Base-by-base conservation (phyloP, 2,797 vertebrate genomes). In the Capromys pilorides region DNA sequence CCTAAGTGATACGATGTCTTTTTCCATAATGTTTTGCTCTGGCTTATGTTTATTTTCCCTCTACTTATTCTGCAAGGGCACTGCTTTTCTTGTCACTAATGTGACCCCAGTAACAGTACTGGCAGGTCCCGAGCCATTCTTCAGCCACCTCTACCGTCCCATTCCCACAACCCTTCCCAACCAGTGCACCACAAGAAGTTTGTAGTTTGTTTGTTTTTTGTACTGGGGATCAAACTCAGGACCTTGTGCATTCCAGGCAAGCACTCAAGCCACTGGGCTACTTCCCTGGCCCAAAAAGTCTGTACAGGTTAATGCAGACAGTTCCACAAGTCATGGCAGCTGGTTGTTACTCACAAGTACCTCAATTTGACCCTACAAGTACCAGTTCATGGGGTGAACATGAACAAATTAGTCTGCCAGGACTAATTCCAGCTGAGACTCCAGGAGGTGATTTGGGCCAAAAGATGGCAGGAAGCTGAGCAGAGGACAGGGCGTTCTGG, bases 111-210 rank as follows among this genome's bases (percentile, higher is more conserved):
- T 0, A 21, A 82, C 21, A 49, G 12, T 0, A 1, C 33, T 6
- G 3, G 36, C 24, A 57, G 26, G 18, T n/a, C 16, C 28, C 88
- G 41, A 12, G 39, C 61, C 5, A 2, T 6, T 24, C 22, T 1
- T 21, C 41, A 0, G 19, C 33, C n/a, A 1, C 57, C 0, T 3
- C 12, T 80, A 66, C 36, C 11, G 5, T 24, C 19, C 18, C 10
- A 19, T 41, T 57, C 45, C 49, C 39, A 7, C 11, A 22, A 2
- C 10, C 6, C 49, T 49, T 33, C 31, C 39, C 66, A 33, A 10
- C n/a, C 28, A 77, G 45, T 66, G 10, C 1, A 5, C 7, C 0
- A 80, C 85, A 10, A 16, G 45, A 49, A 59, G 59, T 36, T 57
- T 14, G 45, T 45, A 45, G 45, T 57, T 57, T 19, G 51, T 51